Evolutionary conservation across 2,888 invertebrate genomes (phyloP).

Genomic region (Encarsia formosa): DNA sequence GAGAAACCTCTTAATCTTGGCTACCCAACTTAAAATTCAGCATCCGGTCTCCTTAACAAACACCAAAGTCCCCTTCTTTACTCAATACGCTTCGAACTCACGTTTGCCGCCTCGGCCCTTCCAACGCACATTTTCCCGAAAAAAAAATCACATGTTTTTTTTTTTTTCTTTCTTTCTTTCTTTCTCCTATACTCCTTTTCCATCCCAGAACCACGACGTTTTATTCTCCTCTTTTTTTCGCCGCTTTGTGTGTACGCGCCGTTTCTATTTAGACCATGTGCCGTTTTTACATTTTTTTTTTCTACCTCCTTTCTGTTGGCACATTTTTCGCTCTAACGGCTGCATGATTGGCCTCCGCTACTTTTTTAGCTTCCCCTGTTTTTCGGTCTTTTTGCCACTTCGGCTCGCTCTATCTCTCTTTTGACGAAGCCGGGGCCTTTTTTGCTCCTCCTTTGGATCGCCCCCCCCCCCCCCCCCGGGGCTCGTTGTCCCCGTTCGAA

Average conservation of each 20-base stretch:
- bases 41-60: slow-evolving; percentile 14
- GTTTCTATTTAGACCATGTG: background rate
- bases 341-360: slow-evolving; percentile 7
- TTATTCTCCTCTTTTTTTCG: background rate
- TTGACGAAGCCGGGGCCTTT: too few relatives aligned
- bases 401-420: background rate
- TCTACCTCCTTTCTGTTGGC: background rate
- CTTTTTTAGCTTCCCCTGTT: background rate
- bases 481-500: slow-evolving; percentile 13
- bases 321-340: background rate
- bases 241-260: background rate
- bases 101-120: background rate
- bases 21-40: slow-evolving; percentile 19
- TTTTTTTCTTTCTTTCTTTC: too few relatives aligned
- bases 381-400: background rate
- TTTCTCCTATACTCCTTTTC: slow-evolving; percentile 7
- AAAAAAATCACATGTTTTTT: background rate
- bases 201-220: slow-evolving; percentile 1
- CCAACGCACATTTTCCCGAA: background rate
- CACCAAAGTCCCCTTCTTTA: too few relatives aligned
- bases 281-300: background rate
- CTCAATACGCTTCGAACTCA: too few relatives aligned
- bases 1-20: slow-evolving; percentile 9
- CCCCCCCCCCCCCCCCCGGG: slow-evolving; percentile 13
- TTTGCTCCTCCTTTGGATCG: slow-evolving; percentile 9